A percentile compares a stretch with the other conserved stretches of the same genome.
These are phyloP conservation scores for Malurus elegans DNA, from an alignment of 2,113 vertebrate species.

Conservation along the genomic window DNA sequence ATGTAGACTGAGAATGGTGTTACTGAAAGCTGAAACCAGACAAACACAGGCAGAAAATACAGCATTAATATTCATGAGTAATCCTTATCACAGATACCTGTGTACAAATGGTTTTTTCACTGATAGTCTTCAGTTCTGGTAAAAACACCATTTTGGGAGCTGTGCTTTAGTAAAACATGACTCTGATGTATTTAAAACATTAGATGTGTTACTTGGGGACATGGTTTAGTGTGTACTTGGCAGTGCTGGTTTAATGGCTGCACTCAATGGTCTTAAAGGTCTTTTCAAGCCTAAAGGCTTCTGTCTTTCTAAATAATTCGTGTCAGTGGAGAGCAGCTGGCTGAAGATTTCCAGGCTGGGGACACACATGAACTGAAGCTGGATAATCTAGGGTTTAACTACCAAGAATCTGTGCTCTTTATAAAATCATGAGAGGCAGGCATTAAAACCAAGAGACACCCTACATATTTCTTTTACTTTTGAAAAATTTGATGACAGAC, in stretches of 20 bases:
- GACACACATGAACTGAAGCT: background rate
- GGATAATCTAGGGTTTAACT: background rate
- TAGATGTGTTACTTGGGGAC: background rate
- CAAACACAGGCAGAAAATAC: background rate
- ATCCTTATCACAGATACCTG: background rate
- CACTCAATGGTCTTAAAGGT: background rate
- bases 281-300: background rate
- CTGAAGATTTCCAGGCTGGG: background rate
- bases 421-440: background rate
- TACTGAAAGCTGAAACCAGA: background rate
- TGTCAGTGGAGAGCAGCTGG: background rate
- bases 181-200: background rate
- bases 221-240: background rate
- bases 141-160: background rate
- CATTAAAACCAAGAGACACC: background rate
- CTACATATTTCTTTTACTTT: background rate
- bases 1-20: rapidly evolving
- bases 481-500: background rate
- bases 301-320: background rate
- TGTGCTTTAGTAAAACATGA: background rate
- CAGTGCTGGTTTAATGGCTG: background rate
- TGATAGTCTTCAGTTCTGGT: background rate
- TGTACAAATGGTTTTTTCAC: background rate
- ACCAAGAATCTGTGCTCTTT: background rate
- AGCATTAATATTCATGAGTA: background rate